A percentile compares a stretch with the other conserved stretches of the same genome.
Evolutionary conservation across 2,888 invertebrate species (phyloP).

Genomic region (Drosophila subsilvestris): DNA sequence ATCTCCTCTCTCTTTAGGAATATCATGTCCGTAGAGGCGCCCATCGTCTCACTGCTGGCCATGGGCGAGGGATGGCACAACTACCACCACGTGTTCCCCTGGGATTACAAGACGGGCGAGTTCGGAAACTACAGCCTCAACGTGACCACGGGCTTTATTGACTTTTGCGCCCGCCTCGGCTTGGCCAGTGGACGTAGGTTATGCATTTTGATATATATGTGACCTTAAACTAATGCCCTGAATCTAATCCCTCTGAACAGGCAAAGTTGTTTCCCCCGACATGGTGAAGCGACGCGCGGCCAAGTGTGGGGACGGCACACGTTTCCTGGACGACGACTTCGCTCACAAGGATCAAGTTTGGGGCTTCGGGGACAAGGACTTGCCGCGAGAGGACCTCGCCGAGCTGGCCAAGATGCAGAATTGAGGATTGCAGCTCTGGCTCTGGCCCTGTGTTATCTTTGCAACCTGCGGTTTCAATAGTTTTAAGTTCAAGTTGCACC

Average conservation of each 20-base stretch:
- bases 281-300: conserved; percentile 86
- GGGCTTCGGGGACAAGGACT: conserved; percentile 88
- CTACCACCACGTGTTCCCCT: conserved; percentile 91
- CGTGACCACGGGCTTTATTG: conserved; percentile 91
- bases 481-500: conserved; percentile 35
- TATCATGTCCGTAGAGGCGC: conserved; percentile 90
- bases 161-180: conserved; percentile 91
- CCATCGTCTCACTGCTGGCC: conserved; percentile 89
- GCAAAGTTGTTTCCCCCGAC: conserved; percentile 86
- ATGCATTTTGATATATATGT: accelerated
- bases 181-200: conserved; percentile 91
- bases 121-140: conserved; percentile 88
- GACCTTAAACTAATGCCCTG: background rate
- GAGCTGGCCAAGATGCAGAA: conserved; percentile 86
- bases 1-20: conserved; percentile 84
- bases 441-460: conserved; percentile 10
- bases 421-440: conserved; percentile 54
- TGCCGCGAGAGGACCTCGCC: conserved; percentile 85
- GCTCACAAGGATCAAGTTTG: conserved; percentile 85
- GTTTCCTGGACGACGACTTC: conserved; percentile 82
- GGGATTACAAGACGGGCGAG: conserved; percentile 89
- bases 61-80: conserved; percentile 94
- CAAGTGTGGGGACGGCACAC: conserved; percentile 87
- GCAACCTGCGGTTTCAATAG: conserved; percentile 51
- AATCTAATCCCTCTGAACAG: conserved; percentile 53